Evolutionary conservation across 2,113 vertebrate genomes (phyloP).

Genomic region (Nerophis ophidion): DNA sequence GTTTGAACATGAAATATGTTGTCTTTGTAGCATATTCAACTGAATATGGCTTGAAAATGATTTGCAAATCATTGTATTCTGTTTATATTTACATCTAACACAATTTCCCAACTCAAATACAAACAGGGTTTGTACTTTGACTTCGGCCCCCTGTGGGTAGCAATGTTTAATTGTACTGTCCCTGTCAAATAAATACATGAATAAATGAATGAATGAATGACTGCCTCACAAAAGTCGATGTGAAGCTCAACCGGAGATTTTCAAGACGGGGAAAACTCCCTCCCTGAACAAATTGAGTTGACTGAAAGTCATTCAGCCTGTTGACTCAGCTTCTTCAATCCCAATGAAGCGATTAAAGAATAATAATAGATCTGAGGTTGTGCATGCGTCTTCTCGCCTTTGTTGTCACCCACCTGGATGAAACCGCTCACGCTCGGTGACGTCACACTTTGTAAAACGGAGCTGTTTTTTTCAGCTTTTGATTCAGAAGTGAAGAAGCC

Average conservation of each 20-base stretch:
- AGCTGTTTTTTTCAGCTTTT: slow-evolving; percentile 44
- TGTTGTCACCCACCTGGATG: slow-evolving; percentile 69
- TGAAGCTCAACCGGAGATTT: slow-evolving; percentile 34
- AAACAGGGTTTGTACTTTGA: no score
- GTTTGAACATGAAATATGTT: no score
- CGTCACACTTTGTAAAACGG: slow-evolving; percentile 42
- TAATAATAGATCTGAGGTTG: slow-evolving; percentile 39
- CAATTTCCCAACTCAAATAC: no score
- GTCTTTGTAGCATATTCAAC: no score
- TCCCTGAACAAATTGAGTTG: slow-evolving; percentile 43
- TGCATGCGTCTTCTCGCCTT: slow-evolving; percentile 53
- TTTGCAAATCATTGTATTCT: no score
- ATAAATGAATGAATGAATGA: slow-evolving; percentile 6
- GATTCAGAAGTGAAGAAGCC: slow-evolving; percentile 23
- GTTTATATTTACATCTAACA: no score
- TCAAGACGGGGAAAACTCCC: slow-evolving; percentile 50
- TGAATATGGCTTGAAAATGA: no score
- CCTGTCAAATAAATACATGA: no score
- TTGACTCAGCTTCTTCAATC: slow-evolving; percentile 70
- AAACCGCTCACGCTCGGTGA: slow-evolving; percentile 43
- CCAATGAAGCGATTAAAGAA: slow-evolving; percentile 63
- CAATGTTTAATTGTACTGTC: no score
- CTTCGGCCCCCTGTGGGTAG: no score
- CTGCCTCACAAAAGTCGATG: slow-evolving; percentile 30
- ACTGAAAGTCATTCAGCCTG: slow-evolving; percentile 47